phyloP scores from a whole-genome alignment of 2,797 vertebrate species.

The Trachops cirrhosus region DNA sequence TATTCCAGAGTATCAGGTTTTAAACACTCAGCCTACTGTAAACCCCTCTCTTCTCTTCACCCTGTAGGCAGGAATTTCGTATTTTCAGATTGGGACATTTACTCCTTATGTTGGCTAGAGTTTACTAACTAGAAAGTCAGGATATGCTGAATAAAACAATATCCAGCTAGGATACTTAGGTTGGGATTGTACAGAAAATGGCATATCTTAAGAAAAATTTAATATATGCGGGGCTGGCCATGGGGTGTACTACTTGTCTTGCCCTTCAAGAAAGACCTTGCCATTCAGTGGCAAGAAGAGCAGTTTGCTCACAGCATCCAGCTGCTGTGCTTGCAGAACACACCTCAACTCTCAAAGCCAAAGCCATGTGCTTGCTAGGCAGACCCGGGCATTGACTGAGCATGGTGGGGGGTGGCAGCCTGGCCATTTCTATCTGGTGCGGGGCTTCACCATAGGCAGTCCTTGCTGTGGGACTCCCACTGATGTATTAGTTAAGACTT shows the following conservation, averaged over 20 bases:
- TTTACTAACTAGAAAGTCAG: conserved; percentile 20
- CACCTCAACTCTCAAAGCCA: background rate
- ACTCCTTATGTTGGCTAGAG: background rate
- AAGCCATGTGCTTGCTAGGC: background rate
- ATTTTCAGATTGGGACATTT: conserved; percentile 12
- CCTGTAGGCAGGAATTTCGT: background rate
- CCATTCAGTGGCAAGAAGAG: background rate
- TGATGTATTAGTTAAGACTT: background rate
- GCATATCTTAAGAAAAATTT: background rate
- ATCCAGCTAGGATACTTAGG: background rate
- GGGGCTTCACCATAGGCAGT: background rate
- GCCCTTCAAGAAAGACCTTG: background rate
- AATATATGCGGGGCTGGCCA: background rate
- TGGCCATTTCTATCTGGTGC: background rate
- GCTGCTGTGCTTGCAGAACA: background rate
- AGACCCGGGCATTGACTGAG: background rate
- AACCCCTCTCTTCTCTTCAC: conserved; percentile 2
- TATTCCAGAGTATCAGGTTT: conserved; percentile 41
- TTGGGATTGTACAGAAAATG: background rate
- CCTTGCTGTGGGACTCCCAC: background rate
- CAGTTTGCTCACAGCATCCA: background rate
- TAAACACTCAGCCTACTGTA: conserved; percentile 6
- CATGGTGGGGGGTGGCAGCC: background rate
- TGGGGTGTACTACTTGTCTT: background rate
- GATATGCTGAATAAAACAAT: background rate